Conservation (phyloP, 2,888 invertebrate species). For the Hypomecis punctinalis region DNA sequence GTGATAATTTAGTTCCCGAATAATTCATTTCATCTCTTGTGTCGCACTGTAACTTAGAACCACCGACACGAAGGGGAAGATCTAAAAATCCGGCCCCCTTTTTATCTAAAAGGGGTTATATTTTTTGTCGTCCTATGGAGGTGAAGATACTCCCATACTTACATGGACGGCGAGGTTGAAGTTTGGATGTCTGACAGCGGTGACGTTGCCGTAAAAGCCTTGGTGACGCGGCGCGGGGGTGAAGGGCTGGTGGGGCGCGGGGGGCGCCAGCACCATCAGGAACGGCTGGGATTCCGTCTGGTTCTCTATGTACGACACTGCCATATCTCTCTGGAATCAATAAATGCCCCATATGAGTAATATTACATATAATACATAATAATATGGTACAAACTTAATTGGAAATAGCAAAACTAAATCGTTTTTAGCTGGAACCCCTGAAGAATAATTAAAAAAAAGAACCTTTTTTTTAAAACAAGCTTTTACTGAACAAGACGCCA, state of each 20-base stretch:
- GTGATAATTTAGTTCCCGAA: too few relatives aligned
- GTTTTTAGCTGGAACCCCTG: too few relatives aligned
- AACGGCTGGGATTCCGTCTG: slow-evolving; percentile 85
- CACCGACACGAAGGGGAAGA: too few relatives aligned
- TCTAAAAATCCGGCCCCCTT: too few relatives aligned
- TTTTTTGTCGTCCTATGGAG: too few relatives aligned
- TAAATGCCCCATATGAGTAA: neutral
- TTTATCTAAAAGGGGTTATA: too few relatives aligned
- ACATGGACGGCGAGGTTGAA: slow-evolving; percentile 84
- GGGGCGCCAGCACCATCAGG: slow-evolving; percentile 94
- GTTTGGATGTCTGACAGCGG: slow-evolving; percentile 88
- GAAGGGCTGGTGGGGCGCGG: slow-evolving; percentile 95
- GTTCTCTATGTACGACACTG: slow-evolving; percentile 71
- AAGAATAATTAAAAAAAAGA: too few relatives aligned
- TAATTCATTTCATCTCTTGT: too few relatives aligned
- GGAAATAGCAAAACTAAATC: too few relatives aligned
- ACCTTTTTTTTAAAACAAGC: too few relatives aligned
- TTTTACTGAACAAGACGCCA: too few relatives aligned
- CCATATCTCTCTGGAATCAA: slow-evolving; percentile 64
- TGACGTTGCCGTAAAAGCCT: slow-evolving; percentile 84
- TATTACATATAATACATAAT: neutral
- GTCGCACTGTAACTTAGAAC: too few relatives aligned
- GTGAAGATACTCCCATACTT: slow-evolving; percentile 27
- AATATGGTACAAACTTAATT: neutral
- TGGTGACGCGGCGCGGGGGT: slow-evolving; percentile 91